Conservation (phyloP, 2,113 vertebrate genomes). For the Gymnarchus niloticus region DNA sequence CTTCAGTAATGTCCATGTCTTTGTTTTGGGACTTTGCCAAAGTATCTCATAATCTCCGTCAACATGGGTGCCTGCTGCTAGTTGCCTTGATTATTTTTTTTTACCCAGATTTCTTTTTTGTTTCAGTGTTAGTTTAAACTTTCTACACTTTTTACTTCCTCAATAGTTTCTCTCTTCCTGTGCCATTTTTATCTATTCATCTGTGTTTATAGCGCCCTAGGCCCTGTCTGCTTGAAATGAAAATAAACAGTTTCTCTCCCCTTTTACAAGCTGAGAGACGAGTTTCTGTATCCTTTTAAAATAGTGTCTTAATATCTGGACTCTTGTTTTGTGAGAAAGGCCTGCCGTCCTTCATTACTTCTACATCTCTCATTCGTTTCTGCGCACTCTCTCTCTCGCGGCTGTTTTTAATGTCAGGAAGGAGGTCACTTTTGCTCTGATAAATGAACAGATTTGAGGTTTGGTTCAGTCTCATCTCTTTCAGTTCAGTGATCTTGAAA, state of each 20-base stretch:
- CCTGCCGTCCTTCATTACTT: neutral
- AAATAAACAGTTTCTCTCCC: neutral
- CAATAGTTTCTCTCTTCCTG: neutral
- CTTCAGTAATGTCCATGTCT: conserved; percentile 34
- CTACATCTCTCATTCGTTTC: too few relatives aligned
- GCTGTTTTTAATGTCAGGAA: neutral
- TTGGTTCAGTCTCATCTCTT: neutral
- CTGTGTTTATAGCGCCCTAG: neutral
- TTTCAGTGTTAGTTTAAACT: neutral
- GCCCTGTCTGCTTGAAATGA: neutral
- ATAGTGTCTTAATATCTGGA: neutral
- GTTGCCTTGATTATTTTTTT: neutral
- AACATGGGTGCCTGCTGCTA: neutral
- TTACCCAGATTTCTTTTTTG: neutral
- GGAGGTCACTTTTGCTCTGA: neutral
- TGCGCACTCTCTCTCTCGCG: neutral
- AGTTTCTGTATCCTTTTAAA: neutral
- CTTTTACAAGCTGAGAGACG: neutral
- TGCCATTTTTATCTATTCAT: neutral
- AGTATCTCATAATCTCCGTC: neutral
- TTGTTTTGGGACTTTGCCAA: neutral
- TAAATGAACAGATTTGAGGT: neutral
- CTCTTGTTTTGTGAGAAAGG: neutral
- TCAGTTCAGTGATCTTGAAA: neutral
- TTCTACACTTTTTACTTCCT: neutral